Conservation (phyloP, 1,140 invertebrate genomes). For the Caligus rogercresseyi region DNA sequence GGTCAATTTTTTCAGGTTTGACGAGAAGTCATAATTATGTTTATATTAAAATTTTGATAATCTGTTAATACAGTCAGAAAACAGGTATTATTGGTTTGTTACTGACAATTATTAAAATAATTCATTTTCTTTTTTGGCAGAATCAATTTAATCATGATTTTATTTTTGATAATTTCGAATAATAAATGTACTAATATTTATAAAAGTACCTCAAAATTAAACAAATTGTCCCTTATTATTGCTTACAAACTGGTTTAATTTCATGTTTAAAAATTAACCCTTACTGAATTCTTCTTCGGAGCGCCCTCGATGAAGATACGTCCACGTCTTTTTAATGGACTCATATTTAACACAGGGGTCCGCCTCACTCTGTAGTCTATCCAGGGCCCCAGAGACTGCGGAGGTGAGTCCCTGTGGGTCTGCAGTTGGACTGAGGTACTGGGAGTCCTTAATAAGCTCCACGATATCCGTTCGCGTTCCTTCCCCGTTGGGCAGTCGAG, state of each 20-base stretch:
- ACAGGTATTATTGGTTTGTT: no score
- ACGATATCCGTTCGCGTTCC: constrained; percentile 77
- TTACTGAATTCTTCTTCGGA: constrained; percentile 56
- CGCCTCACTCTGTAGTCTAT: constrained; percentile 65
- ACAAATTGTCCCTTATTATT: background rate
- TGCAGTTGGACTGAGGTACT: constrained; percentile 54
- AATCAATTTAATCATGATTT: background rate
- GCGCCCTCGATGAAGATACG: constrained; percentile 62
- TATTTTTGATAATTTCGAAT: background rate
- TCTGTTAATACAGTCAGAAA: no score
- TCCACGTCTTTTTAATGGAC: constrained; percentile 68
- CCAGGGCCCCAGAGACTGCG: constrained; percentile 69
- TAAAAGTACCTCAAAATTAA: background rate
- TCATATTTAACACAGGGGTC: constrained; percentile 83
- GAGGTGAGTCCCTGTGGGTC: constrained; percentile 53
- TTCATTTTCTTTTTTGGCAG: background rate
- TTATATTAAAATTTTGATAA: no score
- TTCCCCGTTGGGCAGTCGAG: constrained; percentile 77
- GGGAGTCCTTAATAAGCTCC: constrained; percentile 59
- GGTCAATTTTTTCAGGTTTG: no score
- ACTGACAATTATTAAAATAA: background rate
- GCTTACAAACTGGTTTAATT: background rate
- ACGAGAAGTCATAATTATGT: no score
- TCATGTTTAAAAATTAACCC: background rate
- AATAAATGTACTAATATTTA: background rate